phyloP scores from a whole-genome alignment of 1,140 invertebrate genomes.

The Idris sp. region DNA sequence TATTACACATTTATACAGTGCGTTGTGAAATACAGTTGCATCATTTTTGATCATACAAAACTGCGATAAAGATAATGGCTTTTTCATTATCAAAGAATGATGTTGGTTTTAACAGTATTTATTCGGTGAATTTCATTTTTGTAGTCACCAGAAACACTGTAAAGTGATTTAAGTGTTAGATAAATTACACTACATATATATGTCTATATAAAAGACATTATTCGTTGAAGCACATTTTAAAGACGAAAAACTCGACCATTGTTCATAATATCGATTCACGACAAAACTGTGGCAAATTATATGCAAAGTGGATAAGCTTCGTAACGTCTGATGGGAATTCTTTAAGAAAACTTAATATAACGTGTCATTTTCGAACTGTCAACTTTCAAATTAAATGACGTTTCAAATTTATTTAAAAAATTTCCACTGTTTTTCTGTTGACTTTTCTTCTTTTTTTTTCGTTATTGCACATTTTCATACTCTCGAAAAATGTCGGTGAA shows the following conservation, averaged over 20 bases:
- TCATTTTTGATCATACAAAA: neutral
- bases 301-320: conserved; percentile 47
- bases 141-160: neutral
- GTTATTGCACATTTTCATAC: no score
- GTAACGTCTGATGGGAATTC: conserved; percentile 55
- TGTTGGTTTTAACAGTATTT: no score
- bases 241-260: conserved; percentile 35
- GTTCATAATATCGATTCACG: conserved; percentile 52
- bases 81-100: neutral
- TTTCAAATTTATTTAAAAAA: no score
- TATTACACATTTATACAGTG: conserved; percentile 11
- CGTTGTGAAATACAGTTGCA: neutral
- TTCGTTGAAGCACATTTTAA: conserved; percentile 22
- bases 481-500: neutral
- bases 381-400: conserved; percentile 16
- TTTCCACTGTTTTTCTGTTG: no score
- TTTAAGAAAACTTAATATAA: conserved; percentile 41
- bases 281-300: conserved; percentile 55
- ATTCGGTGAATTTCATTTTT: no score
- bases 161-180: conserved; percentile 6
- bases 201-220: conserved; percentile 10
- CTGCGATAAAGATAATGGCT: neutral
- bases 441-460: no score
- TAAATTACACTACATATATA: conserved; percentile 18
- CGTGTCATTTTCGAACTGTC: conserved; percentile 40